Percentiles rank a stretch among this genome's conserved stretches.
Evolutionary conservation across 1,140 invertebrate genomes (phyloP).

Genomic region (Megalonaias nervosa): DNA sequence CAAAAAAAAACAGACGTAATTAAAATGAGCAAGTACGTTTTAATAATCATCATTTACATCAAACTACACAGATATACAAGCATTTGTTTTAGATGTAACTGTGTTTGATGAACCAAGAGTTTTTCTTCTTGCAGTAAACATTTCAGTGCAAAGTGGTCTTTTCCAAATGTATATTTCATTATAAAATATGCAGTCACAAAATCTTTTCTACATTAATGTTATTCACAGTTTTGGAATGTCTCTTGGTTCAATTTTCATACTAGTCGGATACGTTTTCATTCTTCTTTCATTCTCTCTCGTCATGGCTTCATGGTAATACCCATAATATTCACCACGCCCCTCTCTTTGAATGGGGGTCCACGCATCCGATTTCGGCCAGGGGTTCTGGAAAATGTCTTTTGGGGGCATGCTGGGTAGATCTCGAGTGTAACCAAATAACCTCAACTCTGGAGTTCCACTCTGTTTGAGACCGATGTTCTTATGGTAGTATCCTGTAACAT

Average conservation of each 20-base stretch:
- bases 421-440: slow-evolving; percentile 58
- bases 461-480: slow-evolving; percentile 52
- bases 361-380: slow-evolving; percentile 59
- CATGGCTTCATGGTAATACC: slow-evolving; percentile 62
- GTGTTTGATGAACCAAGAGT: no score
- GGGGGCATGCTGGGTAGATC: slow-evolving; percentile 59
- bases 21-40: no score
- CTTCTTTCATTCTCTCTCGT: slow-evolving; percentile 48
- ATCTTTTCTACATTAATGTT: no score
- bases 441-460: slow-evolving; percentile 48
- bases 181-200: no score
- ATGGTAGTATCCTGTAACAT: slow-evolving; percentile 52
- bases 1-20: no score
- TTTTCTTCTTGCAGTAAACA: no score
- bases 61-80: no score
- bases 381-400: slow-evolving; percentile 52
- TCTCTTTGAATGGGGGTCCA: slow-evolving; percentile 50
- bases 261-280: slow-evolving; percentile 44
- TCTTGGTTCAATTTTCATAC: slow-evolving; percentile 45
- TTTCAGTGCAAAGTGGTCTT: no score
- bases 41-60: no score
- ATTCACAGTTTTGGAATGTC: slow-evolving; percentile 46
- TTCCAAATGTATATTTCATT: no score
- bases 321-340: slow-evolving; percentile 62
- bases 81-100: no score